Evolutionary conservation across 2,888 invertebrate species (phyloP).

Genomic region (Arge pagana): DNA sequence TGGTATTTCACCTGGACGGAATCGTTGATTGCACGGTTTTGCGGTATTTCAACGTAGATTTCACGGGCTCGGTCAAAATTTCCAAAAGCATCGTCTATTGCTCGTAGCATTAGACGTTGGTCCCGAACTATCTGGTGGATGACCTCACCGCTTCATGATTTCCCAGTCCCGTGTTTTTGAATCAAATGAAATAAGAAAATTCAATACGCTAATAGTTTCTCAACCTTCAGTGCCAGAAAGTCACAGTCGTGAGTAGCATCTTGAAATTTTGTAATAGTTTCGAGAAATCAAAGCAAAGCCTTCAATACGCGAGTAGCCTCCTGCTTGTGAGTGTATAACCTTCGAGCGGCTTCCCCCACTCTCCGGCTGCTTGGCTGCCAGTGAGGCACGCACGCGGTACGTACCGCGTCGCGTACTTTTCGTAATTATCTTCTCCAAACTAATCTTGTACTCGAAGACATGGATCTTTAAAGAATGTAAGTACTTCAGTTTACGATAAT

Average conservation of each 20-base stretch:
- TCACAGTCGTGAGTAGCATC: not conserved
- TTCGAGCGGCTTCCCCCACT: too few species aligned
- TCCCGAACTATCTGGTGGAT: constrained; percentile 22
- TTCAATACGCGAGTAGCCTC: too few species aligned
- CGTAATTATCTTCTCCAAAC: too few species aligned
- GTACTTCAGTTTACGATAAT: too few species aligned
- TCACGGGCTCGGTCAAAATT: constrained; percentile 23
- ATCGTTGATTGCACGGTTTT: constrained; percentile 18
- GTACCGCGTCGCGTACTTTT: too few species aligned
- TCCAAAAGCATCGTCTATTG: constrained; percentile 22
- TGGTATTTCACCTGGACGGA: constrained; percentile 19
- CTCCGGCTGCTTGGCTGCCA: too few species aligned
- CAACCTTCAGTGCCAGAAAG: not conserved
- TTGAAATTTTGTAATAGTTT: too few species aligned
- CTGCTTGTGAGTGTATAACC: too few species aligned
- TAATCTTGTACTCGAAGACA: too few species aligned
- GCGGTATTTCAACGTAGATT: constrained; percentile 20
- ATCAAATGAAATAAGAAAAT: constrained; percentile 3
- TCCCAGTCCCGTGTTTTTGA: not conserved
- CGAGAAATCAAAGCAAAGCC: too few species aligned
- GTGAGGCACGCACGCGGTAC: too few species aligned
- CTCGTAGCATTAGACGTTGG: constrained; percentile 23
- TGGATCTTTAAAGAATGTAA: too few species aligned
- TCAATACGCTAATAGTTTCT: not conserved
- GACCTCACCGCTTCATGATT: constrained; percentile 19